These are phyloP conservation scores for Tetrao urogallus DNA, from an alignment of 2,113 vertebrate genomes.

Conservation along the genomic window DNA sequence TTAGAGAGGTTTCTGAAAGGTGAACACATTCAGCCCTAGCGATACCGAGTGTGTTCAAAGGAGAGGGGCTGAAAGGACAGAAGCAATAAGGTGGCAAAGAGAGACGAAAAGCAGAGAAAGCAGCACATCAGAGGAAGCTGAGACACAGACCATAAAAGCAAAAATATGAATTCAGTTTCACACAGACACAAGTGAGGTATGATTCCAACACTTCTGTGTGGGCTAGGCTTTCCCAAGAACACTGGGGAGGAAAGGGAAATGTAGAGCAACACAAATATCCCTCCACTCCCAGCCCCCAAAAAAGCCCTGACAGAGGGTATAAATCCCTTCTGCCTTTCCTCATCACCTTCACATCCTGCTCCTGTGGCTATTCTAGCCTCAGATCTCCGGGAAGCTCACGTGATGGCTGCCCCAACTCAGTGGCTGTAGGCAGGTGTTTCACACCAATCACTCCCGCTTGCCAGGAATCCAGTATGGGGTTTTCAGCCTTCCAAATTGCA, in stretches of 20 bases:
- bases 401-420: constrained; percentile 4
- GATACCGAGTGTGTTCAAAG: constrained; percentile 50
- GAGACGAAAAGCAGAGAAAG: neutral
- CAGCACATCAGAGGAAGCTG: constrained; percentile 54
- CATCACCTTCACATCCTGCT: constrained; percentile 32
- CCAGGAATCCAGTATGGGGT: constrained; percentile 59
- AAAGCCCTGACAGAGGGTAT: neutral
- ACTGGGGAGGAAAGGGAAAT: constrained; percentile 3
- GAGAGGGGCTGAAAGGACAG: constrained; percentile 53
- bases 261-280: constrained; percentile 6
- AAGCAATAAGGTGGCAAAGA: constrained; percentile 42
- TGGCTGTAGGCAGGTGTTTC: constrained; percentile 46
- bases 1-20: constrained; percentile 53
- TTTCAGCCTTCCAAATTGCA: constrained; percentile 51
- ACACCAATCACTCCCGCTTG: constrained; percentile 42
- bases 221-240: constrained; percentile 37
- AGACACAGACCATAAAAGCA: constrained; percentile 42
- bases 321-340: neutral
- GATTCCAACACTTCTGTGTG: constrained; percentile 14
- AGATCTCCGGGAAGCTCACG: constrained; percentile 42
- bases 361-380: constrained; percentile 10
- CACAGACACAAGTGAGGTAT: neutral
- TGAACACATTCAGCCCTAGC: constrained; percentile 36
- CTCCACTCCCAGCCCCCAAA: neutral
- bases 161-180: constrained; percentile 4